phyloP scores from a whole-genome alignment of 2,888 invertebrate genomes.

The Nemurella pictetii region DNA sequence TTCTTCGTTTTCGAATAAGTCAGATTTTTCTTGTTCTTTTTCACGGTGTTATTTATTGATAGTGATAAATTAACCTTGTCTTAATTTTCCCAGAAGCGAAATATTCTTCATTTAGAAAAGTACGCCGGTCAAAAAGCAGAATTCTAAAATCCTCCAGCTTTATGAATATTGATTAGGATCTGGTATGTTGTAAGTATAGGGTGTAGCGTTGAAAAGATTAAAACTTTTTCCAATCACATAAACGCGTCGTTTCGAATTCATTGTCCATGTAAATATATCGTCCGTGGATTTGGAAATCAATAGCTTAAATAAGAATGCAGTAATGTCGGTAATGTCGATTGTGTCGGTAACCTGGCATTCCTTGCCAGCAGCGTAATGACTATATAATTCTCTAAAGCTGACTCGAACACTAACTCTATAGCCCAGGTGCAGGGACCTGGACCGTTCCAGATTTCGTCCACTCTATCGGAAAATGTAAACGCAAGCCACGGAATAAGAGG shows the following conservation, averaged over 20 bases:
- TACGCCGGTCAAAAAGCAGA: not conserved
- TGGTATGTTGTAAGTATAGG: not conserved
- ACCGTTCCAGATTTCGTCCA: not conserved
- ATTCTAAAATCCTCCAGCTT: slow-evolving; percentile 18
- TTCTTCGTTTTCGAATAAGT: slow-evolving; percentile 23
- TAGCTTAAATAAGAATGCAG: not conserved
- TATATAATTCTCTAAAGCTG: not conserved
- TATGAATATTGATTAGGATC: slow-evolving; percentile 23
- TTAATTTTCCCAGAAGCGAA: slow-evolving; percentile 29
- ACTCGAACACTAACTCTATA: too few relatives aligned
- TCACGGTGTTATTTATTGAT: slow-evolving; percentile 25
- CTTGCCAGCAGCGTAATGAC: not conserved
- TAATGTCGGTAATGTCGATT: too few relatives aligned
- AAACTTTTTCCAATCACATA: not conserved
- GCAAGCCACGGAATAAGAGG: not conserved
- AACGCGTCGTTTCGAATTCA: not conserved
- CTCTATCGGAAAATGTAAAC: not conserved
- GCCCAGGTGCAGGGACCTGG: not conserved
- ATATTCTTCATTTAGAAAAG: slow-evolving; percentile 26
- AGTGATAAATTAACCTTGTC: slow-evolving; percentile 22
- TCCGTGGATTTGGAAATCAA: not conserved
- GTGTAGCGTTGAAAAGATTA: not conserved
- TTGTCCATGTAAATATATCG: not conserved
- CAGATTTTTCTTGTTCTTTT: slow-evolving; percentile 24
- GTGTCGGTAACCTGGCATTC: not conserved